phyloP scores from a whole-genome alignment of 2,888 invertebrate species.

The Agriotes lineatus region DNA sequence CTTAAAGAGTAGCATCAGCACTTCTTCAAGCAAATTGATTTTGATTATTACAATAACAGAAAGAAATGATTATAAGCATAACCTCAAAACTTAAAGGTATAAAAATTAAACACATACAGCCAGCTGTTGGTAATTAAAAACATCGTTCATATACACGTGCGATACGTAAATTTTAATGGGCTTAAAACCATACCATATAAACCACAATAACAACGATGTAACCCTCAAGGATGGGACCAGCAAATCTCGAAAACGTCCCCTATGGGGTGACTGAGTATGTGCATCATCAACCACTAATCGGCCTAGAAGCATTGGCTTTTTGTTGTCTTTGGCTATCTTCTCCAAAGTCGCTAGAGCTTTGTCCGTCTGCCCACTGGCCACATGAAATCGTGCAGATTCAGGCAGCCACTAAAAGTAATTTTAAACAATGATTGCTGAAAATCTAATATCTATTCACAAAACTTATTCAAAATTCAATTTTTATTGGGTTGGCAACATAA shows the following conservation, averaged over 20 bases:
- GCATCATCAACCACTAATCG: conserved; percentile 85
- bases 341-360: conserved; percentile 87
- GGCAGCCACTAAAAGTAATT: conserved; percentile 87
- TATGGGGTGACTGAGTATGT: conserved; percentile 70
- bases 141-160: too few relatives aligned
- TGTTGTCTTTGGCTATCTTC: conserved; percentile 89
- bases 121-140: too few relatives aligned
- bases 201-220: conserved; percentile 91
- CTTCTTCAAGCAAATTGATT: too few relatives aligned
- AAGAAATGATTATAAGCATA: too few relatives aligned
- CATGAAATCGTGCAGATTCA: conserved; percentile 91
- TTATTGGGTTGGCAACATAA: too few relatives aligned
- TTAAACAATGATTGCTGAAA: too few relatives aligned
- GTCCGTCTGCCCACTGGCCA: conserved; percentile 88
- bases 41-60: background rate
- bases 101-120: too few relatives aligned
- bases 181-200: conserved; percentile 82
- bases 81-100: too few relatives aligned
- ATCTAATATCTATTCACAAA: too few relatives aligned
- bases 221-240: conserved; percentile 83
- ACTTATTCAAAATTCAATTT: too few relatives aligned
- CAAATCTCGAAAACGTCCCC: conserved; percentile 79
- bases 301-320: conserved; percentile 89
- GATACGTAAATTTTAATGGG: too few relatives aligned
- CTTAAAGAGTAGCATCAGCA: too few relatives aligned